Evolutionary conservation across 2,113 vertebrate genomes (phyloP).

Genomic region (Malurus cyaneus): DNA sequence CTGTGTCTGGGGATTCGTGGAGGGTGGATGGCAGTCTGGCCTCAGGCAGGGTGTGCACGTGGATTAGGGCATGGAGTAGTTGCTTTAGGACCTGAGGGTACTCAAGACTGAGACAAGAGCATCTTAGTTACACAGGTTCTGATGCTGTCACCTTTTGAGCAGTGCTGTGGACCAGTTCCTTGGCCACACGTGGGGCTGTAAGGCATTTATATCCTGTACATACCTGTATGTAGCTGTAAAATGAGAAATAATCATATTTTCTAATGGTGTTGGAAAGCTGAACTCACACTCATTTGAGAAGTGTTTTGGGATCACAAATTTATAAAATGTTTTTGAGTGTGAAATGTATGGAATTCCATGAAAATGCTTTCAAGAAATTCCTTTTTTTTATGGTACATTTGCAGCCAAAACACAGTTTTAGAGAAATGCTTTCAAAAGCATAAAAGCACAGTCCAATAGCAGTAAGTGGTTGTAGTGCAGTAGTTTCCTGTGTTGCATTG

Average conservation of each 20-base stretch:
- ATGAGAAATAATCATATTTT: neutral
- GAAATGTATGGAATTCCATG: neutral
- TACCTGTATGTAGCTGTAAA: accelerated
- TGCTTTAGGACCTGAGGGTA: neutral
- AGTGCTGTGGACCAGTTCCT: neutral
- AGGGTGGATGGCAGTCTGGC: neutral
- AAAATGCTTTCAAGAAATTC: neutral
- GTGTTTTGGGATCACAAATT: neutral
- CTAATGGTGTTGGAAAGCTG: neutral
- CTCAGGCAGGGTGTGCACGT: accelerated
- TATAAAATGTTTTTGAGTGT: neutral
- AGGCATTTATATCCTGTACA: neutral
- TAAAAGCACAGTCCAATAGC: too few species aligned
- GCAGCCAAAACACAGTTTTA: neutral
- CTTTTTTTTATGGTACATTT: neutral
- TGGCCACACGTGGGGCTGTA: accelerated
- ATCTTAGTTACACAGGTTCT: neutral
- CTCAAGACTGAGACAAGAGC: neutral
- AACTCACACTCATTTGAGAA: neutral
- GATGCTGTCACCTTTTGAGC: neutral
- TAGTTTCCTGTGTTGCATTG: neutral
- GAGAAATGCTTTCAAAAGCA: neutral
- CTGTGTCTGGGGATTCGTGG: accelerated
- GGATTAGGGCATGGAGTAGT: neutral
- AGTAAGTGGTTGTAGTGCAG: neutral